Base-by-base conservation (phyloP, 2,113 vertebrate genomes). In the Edolisoma coerulescens region DNA sequence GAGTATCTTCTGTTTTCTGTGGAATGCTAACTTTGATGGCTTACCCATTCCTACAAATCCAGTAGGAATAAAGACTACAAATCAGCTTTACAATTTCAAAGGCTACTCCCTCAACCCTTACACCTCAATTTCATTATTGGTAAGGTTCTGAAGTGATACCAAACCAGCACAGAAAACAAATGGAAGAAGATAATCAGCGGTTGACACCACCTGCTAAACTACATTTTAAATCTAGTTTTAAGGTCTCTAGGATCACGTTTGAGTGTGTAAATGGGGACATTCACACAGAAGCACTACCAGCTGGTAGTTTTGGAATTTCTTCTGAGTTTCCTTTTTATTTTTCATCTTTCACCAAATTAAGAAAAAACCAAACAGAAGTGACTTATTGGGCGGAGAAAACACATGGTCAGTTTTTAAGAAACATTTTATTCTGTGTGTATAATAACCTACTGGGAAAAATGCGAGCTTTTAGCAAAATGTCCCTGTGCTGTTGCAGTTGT, bases 391-490 rank as follows among this genome's bases (percentile, higher is more conserved):
- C 1, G 7, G 35, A 78, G 74, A 84, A 92, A 91, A 92, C 45
- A 21, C 3, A 3, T 4, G 4, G 11, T 64, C 37, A 7, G 45
- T 67, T 87, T 92, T 93, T 80, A 84, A 71, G 80, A 90, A 96
- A 88, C 26, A 83, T 84, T 95, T 91, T 79, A 42, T 96, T 95
- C 57, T 33, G 11, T 59, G 47, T 83, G 52, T 82, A 33, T 80
- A 87, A 89, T 60, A 78, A 79, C 39, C 65, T 63, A 50, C 24
- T 49, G 73, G 65, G 94, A 54, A 89, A 90, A 96, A 93, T 33
- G 68, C 33, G 59, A 84, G 81, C 77, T 95, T 94, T 95, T 91
- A 97, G 83, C 37, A 80, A 89, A 97, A 95, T 96, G 86, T 89
- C 94, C 94, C 84, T 56, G n/a, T 37, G 73, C 56, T 94, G 39